phyloP scores from a whole-genome alignment of 2,888 invertebrate species.

The Gasteruption jaculator region DNA sequence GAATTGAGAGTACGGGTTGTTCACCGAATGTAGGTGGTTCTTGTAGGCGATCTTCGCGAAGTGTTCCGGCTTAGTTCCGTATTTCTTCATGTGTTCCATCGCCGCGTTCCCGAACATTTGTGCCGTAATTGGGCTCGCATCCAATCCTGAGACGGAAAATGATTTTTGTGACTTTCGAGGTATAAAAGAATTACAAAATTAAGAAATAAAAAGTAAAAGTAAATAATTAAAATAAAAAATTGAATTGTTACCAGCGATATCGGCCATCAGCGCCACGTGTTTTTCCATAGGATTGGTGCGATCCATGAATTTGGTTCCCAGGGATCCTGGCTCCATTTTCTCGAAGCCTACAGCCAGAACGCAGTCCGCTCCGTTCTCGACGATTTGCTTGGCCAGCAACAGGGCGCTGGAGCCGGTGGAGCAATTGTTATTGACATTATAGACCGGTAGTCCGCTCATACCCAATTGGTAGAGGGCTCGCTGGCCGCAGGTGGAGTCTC shows the following conservation, averaged over 20 bases:
- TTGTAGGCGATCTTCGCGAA: slow-evolving; percentile 97
- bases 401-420: slow-evolving; percentile 94
- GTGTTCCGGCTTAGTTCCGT: slow-evolving; percentile 88
- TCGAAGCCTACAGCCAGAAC: slow-evolving; percentile 94
- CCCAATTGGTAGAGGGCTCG: slow-evolving; percentile 91
- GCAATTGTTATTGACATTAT: slow-evolving; percentile 98
- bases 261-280: slow-evolving; percentile 80
- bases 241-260: slow-evolving; percentile 62
- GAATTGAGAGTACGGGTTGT: slow-evolving; percentile 97
- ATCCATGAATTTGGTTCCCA: slow-evolving; percentile 71
- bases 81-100: slow-evolving; percentile 91
- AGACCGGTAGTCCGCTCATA: slow-evolving; percentile 94
- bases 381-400: slow-evolving; percentile 82
- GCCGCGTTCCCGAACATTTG: slow-evolving; percentile 98
- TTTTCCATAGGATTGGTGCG: slow-evolving; percentile 86
- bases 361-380: slow-evolving; percentile 88
- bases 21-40: slow-evolving; percentile 94
- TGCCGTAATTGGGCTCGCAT: slow-evolving; percentile 81
- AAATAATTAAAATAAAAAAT: background rate
- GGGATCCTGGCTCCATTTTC: slow-evolving; percentile 94
- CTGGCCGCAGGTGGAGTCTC: slow-evolving; percentile 95
- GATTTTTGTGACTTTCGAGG: background rate
- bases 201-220: background rate
- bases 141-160: slow-evolving; percentile 52
- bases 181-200: slow-evolving; percentile 1